phyloP scores from a whole-genome alignment of 2,888 invertebrate genomes.

The Spialia ferax region DNA sequence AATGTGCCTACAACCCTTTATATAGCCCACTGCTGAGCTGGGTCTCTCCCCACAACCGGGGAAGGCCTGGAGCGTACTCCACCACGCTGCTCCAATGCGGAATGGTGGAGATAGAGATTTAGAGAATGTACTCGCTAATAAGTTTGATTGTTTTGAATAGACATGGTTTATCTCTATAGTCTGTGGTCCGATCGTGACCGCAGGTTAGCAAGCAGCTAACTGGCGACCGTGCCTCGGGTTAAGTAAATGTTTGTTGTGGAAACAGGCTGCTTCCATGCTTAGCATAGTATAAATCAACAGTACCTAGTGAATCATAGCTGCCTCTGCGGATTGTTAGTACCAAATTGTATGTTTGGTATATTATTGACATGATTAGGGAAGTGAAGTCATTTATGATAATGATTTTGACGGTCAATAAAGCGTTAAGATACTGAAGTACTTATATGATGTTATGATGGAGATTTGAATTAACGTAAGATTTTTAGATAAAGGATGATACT shows the following conservation, averaged over 20 bases:
- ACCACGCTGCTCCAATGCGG: too few relatives aligned
- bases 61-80: too few relatives aligned
- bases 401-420: not conserved
- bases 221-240: slow-evolving; percentile 54
- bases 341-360: not conserved
- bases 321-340: not conserved
- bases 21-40: too few relatives aligned
- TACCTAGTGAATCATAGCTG: slow-evolving; percentile 59
- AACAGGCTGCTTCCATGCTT: slow-evolving; percentile 27
- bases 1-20: too few relatives aligned
- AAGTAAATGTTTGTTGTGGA: slow-evolving; percentile 59
- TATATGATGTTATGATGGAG: not conserved
- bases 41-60: too few relatives aligned
- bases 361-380: not conserved
- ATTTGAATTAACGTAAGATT: not conserved
- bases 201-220: slow-evolving; percentile 45
- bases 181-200: slow-evolving; percentile 53
- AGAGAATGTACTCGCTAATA: not conserved
- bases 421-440: not conserved
- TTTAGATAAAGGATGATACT: too few relatives aligned
- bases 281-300: slow-evolving; percentile 60
- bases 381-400: slow-evolving; percentile 7
- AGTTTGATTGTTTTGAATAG: slow-evolving; percentile 3
- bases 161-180: too few relatives aligned
- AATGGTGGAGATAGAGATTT: too few relatives aligned